These are phyloP conservation scores for Gymnoscopelus microlampas DNA, from an alignment of 2,797 vertebrate species.

Conservation along the genomic window DNA sequence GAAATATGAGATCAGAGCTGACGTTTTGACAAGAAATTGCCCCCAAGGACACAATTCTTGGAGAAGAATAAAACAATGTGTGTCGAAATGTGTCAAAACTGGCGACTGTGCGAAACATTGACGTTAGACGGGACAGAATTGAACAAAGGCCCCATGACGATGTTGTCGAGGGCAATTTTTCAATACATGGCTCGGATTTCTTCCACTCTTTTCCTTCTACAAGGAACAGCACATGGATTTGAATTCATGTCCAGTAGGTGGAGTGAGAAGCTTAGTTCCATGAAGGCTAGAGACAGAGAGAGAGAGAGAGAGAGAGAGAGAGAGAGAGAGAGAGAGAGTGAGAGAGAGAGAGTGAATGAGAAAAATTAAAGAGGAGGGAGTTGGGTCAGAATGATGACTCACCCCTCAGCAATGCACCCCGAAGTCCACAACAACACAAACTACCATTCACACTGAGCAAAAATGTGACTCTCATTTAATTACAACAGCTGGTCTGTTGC, in stretches of 20 bases:
- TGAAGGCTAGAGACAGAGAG: too few relatives aligned
- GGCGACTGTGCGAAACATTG: background rate
- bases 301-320: too few relatives aligned
- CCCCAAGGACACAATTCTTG: background rate
- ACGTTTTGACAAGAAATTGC: background rate
- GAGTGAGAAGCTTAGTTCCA: conserved; percentile 49
- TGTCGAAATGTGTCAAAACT: background rate
- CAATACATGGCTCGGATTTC: background rate
- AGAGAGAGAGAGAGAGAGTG: too few relatives aligned
- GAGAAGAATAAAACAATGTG: background rate
- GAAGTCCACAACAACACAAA: conserved; percentile 61
- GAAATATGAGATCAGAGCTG: background rate
- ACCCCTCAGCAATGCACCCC: conserved; percentile 69
- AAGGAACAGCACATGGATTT: background rate
- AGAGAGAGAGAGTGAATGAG: too few relatives aligned
- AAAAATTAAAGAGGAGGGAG: conserved; percentile 15
- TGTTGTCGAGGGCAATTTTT: background rate
- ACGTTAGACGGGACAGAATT: background rate
- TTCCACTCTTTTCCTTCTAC: conserved; percentile 1
- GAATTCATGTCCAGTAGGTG: conserved; percentile 64
- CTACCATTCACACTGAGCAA: conserved; percentile 45
- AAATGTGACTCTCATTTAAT: conserved; percentile 30
- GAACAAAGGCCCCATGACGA: background rate
- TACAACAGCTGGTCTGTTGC: conserved; percentile 16
- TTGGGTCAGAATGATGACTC: conserved; percentile 63